Base-by-base conservation (phyloP, 2,888 invertebrate species). In the Lithophane ornitopus region DNA sequence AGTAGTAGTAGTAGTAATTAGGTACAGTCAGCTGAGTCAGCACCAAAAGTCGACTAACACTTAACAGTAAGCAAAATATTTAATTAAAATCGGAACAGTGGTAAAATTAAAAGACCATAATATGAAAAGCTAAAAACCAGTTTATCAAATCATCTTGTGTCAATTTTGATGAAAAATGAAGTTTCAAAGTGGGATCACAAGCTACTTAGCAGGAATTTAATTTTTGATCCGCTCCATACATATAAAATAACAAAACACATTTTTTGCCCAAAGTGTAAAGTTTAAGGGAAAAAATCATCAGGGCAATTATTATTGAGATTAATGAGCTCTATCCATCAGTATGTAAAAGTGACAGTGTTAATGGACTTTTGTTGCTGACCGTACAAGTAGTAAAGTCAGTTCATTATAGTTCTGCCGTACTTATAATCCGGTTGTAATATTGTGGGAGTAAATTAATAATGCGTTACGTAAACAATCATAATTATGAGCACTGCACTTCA, bases 391-490 rank as follows among this genome's bases (percentile, higher is more conserved):
- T 54, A 41, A 28, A 54, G 1, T n/a, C 34, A 49, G n/a, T 71
- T 46, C 39, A 19, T 34, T 34, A 34, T 59, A 58, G 39, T 58
- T 66, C 44, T 44, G 12, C 12, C 39, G 52, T 59, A 39, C 16
- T 63, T 2, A n/a, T 63, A 52, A 58, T 49, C 59, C 16, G 46
- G 58, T 62, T 56, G 69, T 63, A n/a, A 46, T n/a, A 62, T 56
- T 63, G 62, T 58, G 34, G 73, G 52, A 74, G 66, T 74, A 56
- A 78, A 71, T 72, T 66, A 85, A 71, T 73, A 74, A 72, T 54
- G n/a, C 73, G n/a, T 83, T 78, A 85, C 75, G 73, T 79, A 70
- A 80, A 74, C 72, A 79, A 86, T 77, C 56, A 83, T 76, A 68
- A 82, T 56, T 65, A 72, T 52, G 49, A 65, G 59, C 67, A 63